Evolutionary conservation across 2,797 vertebrate species (phyloP).

Genomic region (Poeciliopsis infans): DNA sequence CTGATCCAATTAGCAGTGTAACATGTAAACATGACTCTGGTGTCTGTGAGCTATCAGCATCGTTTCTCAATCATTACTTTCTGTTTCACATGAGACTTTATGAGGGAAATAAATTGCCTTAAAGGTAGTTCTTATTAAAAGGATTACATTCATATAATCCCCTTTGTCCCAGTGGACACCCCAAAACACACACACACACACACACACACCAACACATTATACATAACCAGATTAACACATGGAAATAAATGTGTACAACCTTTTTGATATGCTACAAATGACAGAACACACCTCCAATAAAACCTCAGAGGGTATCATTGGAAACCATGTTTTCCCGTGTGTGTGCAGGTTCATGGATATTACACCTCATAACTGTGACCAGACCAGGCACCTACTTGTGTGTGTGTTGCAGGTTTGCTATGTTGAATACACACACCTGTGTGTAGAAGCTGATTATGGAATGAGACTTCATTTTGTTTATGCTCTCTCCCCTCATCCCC

Average conservation of each 20-base stretch:
- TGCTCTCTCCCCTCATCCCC: constrained; percentile 67
- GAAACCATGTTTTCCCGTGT: not conserved
- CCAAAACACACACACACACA: constrained; percentile 35
- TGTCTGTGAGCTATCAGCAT: constrained; percentile 50
- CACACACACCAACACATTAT: not conserved
- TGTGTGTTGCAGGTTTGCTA: constrained; percentile 2
- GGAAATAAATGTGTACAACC: constrained; percentile 44
- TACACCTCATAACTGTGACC: constrained; percentile 6
- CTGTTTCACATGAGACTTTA: constrained; percentile 90
- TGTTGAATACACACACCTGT: not conserved
- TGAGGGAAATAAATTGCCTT: constrained; percentile 90
- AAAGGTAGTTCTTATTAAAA: constrained; percentile 92
- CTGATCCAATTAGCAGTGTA: constrained; percentile 70
- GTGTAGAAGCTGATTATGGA: constrained; percentile 9
- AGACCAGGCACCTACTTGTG: constrained; percentile 14
- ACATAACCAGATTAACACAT: constrained; percentile 55
- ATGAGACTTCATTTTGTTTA: constrained; percentile 20
- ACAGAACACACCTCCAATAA: constrained; percentile 33
- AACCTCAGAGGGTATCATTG: not conserved
- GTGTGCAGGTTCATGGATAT: constrained; percentile 1
- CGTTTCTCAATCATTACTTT: constrained; percentile 88
- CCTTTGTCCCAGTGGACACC: constrained; percentile 85
- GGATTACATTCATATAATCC: constrained; percentile 97
- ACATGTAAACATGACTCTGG: constrained; percentile 19
- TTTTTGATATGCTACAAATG: constrained; percentile 44